Conservation (phyloP, 2,113 vertebrate genomes). For the Callopanchax toddi region DNA sequence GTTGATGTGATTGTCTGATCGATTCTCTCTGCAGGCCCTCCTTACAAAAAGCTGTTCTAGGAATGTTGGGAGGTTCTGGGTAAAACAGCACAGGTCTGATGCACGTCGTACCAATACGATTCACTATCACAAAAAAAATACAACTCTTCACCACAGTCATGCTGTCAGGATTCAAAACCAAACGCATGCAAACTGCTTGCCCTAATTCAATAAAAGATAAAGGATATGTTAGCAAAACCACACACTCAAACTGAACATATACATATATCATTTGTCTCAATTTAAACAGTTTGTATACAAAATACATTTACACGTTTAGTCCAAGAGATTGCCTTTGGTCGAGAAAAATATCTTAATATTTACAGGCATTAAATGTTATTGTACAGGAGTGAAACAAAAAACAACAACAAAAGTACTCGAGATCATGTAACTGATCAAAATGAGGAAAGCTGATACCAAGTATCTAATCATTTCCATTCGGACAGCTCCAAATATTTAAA, state of each 20-base stretch:
- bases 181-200: constrained; percentile 55
- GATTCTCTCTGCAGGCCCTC: constrained; percentile 1
- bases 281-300: constrained; percentile 76
- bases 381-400: constrained; percentile 75
- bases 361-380: constrained; percentile 75
- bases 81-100: constrained; percentile 37
- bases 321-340: constrained; percentile 81
- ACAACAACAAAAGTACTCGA: constrained; percentile 40
- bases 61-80: no score
- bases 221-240: constrained; percentile 55
- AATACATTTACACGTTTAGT: constrained; percentile 75
- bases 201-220: constrained; percentile 49
- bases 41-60: no score
- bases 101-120: constrained; percentile 48
- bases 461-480: constrained; percentile 92
- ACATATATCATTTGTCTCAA: constrained; percentile 56
- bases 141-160: constrained; percentile 54
- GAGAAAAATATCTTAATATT: constrained; percentile 82
- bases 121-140: constrained; percentile 61
- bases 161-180: constrained; percentile 48
- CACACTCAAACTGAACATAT: constrained; percentile 40
- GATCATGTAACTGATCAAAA: constrained; percentile 99
- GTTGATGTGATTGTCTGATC: constrained; percentile 35
- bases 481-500: constrained; percentile 95
- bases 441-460: constrained; percentile 86